Conservation (phyloP, 1,140 invertebrate species). For the Drosophila sechellia region DNA sequence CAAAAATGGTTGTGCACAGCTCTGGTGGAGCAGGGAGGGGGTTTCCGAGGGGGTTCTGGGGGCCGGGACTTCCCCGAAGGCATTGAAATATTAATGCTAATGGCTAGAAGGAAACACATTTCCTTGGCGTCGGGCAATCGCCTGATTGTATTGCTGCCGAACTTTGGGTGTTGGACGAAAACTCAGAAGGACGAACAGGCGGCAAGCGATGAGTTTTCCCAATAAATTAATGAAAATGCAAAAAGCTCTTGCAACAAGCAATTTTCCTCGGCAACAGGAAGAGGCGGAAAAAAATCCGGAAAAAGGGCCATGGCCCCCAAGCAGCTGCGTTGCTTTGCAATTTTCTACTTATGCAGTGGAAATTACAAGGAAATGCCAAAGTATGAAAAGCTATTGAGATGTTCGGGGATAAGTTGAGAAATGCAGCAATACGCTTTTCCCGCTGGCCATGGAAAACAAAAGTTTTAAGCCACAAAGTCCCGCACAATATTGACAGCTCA, state of each 20-base stretch:
- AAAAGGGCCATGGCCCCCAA: conserved; percentile 1
- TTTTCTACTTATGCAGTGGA: conserved; percentile 28
- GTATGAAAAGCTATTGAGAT: conserved; percentile 26
- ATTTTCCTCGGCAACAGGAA: conserved; percentile 25
- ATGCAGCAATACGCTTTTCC: not conserved
- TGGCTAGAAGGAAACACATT: conserved; percentile 69
- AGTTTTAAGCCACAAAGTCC: conserved; percentile 18
- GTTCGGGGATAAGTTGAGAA: conserved; percentile 6
- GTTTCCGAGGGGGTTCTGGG: not conserved
- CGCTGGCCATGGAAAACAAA: conserved; percentile 11
- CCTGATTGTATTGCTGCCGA: conserved; percentile 66
- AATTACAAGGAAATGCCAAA: conserved; percentile 25
- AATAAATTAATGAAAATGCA: conserved; percentile 73
- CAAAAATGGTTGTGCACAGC: conserved; percentile 56
- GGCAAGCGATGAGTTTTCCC: conserved; percentile 54
- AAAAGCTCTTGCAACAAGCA: conserved; percentile 48
- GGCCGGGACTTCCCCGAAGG: conserved; percentile 28
- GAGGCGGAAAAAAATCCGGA: conserved; percentile 2
- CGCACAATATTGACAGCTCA: conserved; percentile 30
- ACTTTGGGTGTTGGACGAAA: conserved; percentile 39
- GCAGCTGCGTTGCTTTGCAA: conserved; percentile 17
- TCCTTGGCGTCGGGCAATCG: conserved; percentile 57
- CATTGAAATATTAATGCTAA: conserved; percentile 81
- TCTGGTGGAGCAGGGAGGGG: not conserved
- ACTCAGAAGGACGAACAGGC: conserved; percentile 30